A percentile compares a stretch with the other conserved stretches of the same genome.
These are phyloP conservation scores for Allolobophora icterica DNA, from an alignment of 2,888 invertebrate species.

Conservation along the genomic window DNA sequence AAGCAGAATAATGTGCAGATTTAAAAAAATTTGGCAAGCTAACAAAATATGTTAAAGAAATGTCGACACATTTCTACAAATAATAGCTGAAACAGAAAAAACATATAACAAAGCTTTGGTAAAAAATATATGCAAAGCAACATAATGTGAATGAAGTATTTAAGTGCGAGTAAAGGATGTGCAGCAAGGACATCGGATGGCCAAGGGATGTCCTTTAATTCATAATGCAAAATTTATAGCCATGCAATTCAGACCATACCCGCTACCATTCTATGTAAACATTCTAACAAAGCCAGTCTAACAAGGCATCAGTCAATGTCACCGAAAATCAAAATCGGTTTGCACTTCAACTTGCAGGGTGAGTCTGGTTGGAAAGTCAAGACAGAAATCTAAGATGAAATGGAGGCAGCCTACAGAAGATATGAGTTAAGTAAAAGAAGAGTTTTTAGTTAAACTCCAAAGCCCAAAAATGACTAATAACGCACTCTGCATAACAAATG, in stretches of 20 bases:
- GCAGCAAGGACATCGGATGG: background rate
- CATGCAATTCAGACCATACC: background rate
- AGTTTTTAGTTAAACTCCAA: too few species aligned
- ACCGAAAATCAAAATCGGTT: too few species aligned
- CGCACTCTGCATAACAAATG: too few species aligned
- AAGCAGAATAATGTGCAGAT: background rate
- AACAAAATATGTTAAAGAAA: background rate
- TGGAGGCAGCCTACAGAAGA: too few species aligned
- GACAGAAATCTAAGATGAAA: too few species aligned
- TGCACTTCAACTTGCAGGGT: too few species aligned
- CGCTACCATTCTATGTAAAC: background rate
- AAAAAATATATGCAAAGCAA: background rate
- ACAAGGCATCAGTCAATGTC: background rate
- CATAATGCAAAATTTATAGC: background rate
- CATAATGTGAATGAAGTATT: background rate
- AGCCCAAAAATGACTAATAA: too few species aligned
- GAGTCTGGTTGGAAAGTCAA: too few species aligned
- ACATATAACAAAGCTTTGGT: background rate
- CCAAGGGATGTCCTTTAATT: background rate
- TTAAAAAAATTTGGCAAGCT: background rate
- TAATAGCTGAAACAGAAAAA: background rate
- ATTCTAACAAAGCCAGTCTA: background rate
- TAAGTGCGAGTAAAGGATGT: too few species aligned
- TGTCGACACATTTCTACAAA: background rate
- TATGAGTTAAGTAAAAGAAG: too few species aligned